Base-by-base conservation (phyloP, 2,888 invertebrate genomes). In the Epinotia demarniana region DNA sequence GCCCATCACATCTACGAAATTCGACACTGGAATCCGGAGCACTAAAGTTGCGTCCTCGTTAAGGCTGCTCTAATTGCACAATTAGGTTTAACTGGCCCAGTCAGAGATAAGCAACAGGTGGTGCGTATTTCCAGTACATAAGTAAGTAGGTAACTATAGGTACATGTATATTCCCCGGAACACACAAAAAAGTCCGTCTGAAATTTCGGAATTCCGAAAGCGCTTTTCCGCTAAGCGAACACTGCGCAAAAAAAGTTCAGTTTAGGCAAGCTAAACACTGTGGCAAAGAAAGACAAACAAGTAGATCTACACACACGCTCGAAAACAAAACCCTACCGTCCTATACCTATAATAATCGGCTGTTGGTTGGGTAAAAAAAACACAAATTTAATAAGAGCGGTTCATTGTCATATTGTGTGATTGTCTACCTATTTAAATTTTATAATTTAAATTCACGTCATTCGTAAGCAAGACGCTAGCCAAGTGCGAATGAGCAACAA, bases 401-500 rank as follows among this genome's bases (percentile, higher is more conserved):
- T 46, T 58, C 33, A 70, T 46, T 53, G 58, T 58, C 13, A 43
- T 57, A 46, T 16, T 23, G 23, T 23, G 23, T 27, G 23, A 27
- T 27, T 16, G n/a, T 12, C 53, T 66, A 23, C 27, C 27, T 53
- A 62, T 57, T 19, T 19, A 60, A 60, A 23, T 39, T 16, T 66
- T 61, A 33, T 70, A 23, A 55, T 62, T 57, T 39, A 57, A 71
- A 61, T 72, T 67, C 71, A 70, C 64, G 33, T 23, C 58, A 23
- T 69, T 60, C 64, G 18, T 69, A 63, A 53, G 46, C 39, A 46
- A 53, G n/a, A 63, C 53, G 68, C 13, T 71, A 43, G 55, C 66
- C 60, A 57, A 39, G 67, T 62, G 75, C 71, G 71, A 72, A 75
- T 67, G 79, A 78, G 78, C 77, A 78, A 75, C 77, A 72, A 76